Percentiles rank a stretch among this genome's conserved stretches.
These are phyloP conservation scores for Eupithecia subfuscata DNA, from an alignment of 2,888 invertebrate species.

Conservation along the genomic window DNA sequence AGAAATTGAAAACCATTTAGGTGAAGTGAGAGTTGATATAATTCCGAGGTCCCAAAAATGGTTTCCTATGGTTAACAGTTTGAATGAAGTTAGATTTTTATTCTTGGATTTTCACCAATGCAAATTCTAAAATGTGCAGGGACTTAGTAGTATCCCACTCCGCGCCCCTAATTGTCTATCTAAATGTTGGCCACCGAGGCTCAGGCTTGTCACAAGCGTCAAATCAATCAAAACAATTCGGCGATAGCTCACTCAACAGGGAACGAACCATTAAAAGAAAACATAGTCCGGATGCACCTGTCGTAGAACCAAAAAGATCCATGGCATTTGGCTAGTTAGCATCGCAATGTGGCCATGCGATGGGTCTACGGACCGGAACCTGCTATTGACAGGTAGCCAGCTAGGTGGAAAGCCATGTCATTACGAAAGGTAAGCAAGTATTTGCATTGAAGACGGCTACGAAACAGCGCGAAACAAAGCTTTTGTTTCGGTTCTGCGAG, in stretches of 20 bases:
- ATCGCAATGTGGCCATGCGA: neutral
- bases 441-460: neutral
- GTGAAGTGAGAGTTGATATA: neutral
- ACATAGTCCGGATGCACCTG: neutral
- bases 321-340: neutral
- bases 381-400: neutral
- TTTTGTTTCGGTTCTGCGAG: neutral
- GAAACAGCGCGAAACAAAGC: neutral
- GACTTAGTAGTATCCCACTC: neutral
- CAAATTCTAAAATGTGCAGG: neutral
- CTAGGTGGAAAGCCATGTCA: neutral
- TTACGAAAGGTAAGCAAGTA: neutral
- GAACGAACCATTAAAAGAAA: neutral
- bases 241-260: neutral
- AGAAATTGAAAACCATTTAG: neutral
- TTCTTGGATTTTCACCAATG: neutral
- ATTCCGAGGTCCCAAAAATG: neutral
- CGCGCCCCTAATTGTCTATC: neutral
- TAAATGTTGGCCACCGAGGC: neutral
- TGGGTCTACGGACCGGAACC: neutral
- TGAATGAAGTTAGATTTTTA: neutral
- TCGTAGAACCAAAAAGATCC: neutral
- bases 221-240: neutral
- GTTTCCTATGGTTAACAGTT: neutral
- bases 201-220: neutral